Evolutionary conservation across 2,113 vertebrate species (phyloP).

Genomic region (Nyctereutes procyonoides): DNA sequence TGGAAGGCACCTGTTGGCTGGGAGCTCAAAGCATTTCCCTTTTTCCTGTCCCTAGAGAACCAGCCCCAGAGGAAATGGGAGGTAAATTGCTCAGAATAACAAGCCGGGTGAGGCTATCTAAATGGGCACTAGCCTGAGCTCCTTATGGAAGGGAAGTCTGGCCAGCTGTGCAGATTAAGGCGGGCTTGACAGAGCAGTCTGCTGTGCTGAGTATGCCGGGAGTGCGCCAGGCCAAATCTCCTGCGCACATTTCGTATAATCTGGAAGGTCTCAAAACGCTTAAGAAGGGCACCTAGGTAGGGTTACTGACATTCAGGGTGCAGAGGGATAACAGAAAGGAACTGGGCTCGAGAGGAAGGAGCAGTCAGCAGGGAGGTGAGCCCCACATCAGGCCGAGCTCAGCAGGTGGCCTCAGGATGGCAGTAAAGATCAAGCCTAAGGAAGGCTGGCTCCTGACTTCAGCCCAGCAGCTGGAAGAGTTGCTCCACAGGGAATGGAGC

Average conservation of each 20-base stretch:
- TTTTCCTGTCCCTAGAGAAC: slow-evolving; percentile 59
- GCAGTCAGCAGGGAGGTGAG: background rate
- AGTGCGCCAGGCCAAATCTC: background rate
- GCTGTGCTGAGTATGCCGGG: background rate
- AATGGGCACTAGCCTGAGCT: background rate
- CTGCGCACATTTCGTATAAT: background rate
- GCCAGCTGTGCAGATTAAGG: background rate
- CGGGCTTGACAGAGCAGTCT: background rate
- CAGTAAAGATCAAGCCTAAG: background rate
- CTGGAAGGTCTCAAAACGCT: background rate
- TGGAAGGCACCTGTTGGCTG: background rate
- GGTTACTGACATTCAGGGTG: background rate
- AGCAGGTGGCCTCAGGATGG: background rate
- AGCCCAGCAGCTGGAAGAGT: background rate
- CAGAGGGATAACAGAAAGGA: background rate
- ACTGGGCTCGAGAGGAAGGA: background rate
- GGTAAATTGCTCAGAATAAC: slow-evolving; percentile 51
- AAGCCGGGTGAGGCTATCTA: background rate
- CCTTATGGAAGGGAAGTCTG: background rate
- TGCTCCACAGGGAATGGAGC: background rate
- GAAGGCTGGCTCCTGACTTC: background rate
- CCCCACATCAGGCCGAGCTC: background rate
- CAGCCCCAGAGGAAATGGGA: background rate
- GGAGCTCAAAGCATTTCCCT: slow-evolving; percentile 41
- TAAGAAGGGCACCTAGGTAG: background rate